phyloP scores from a whole-genome alignment of 2,113 vertebrate genomes.

The Marmota flaviventris region DNA sequence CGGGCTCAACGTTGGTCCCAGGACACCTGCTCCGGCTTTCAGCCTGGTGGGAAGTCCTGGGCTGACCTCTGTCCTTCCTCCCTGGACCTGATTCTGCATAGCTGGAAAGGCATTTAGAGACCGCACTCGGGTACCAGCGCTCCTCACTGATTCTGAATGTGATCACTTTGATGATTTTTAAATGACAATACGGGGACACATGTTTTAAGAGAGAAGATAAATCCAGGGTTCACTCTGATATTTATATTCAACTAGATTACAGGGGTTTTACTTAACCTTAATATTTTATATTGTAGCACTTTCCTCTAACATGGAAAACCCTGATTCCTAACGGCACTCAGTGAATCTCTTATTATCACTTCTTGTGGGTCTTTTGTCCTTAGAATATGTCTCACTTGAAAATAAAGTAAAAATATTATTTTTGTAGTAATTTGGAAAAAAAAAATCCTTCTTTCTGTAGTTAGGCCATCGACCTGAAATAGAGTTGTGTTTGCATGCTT shows the following conservation, averaged over 20 bases:
- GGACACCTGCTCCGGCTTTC: background rate
- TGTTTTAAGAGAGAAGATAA: conserved; percentile 27
- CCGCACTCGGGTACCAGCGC: background rate
- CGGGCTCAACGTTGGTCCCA: background rate
- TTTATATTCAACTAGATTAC: conserved; percentile 32
- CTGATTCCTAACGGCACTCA: conserved; percentile 7
- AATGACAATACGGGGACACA: background rate
- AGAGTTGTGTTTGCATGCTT: background rate
- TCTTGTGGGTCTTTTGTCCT: background rate
- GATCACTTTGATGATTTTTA: background rate
- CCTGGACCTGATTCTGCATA: background rate
- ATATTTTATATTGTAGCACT: background rate
- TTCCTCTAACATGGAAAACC: conserved; percentile 4
- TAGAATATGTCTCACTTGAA: background rate
- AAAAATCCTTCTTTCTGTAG: background rate
- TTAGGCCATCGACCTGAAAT: background rate
- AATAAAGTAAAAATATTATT: conserved; percentile 37
- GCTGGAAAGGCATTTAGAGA: background rate
- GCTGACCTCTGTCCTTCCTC: background rate
- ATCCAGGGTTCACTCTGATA: background rate
- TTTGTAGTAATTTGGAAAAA: conserved; percentile 58
- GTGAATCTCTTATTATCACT: background rate
- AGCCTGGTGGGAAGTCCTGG: background rate
- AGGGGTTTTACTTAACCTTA: conserved; percentile 18
- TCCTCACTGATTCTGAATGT: background rate